phyloP scores from a whole-genome alignment of 2,113 vertebrate genomes.

The Amazona guildingii region DNA sequence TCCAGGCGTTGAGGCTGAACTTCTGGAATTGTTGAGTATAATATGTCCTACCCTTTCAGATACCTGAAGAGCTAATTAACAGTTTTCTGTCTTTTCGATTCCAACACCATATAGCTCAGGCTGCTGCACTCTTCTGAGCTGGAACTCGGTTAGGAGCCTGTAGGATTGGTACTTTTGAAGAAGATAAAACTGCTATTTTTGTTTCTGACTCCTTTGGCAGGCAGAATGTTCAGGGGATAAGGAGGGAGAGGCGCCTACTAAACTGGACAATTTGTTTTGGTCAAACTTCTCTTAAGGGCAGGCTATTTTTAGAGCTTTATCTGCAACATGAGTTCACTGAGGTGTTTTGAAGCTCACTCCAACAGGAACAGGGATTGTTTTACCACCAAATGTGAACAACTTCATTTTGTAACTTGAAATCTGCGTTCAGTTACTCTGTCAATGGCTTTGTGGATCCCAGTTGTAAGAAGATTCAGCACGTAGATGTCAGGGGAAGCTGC shows the following conservation, averaged over 20 bases:
- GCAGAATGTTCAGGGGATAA: neutral
- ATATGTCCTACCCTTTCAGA: neutral
- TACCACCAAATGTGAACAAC: neutral
- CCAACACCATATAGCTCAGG: neutral
- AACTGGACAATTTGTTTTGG: constrained; percentile 23
- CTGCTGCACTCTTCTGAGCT: neutral
- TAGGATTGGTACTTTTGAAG: neutral
- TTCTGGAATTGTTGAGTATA: neutral
- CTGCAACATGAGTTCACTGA: neutral
- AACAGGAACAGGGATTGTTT: constrained; percentile 9
- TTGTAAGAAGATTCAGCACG: neutral
- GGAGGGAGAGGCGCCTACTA: neutral
- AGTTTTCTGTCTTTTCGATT: neutral
- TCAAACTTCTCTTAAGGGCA: neutral
- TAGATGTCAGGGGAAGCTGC: neutral
- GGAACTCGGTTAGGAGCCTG: neutral
- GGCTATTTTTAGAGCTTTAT: constrained; percentile 37
- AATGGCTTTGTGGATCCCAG: neutral
- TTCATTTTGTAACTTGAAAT: constrained; percentile 3
- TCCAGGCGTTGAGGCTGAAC: neutral
- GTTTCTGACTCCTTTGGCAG: neutral
- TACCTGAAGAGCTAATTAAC: neutral
- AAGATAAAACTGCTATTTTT: neutral
- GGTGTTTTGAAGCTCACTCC: constrained; percentile 14
- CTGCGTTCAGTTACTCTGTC: neutral